These are phyloP conservation scores for Morpho achilles DNA, from an alignment of 2,888 invertebrate genomes.

Conservation along the genomic window DNA sequence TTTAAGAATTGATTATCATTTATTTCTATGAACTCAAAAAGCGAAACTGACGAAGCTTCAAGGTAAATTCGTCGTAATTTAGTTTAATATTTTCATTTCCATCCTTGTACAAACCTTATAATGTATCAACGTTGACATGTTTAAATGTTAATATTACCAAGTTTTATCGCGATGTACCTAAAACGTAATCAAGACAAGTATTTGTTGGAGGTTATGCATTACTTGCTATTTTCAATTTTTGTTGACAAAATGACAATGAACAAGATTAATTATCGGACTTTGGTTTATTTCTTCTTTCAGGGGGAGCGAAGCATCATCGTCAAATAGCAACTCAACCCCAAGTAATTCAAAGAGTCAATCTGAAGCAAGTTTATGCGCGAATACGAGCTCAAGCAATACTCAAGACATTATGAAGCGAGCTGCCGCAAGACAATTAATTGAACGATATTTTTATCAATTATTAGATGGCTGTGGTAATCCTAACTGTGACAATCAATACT, in stretches of 20 bases:
- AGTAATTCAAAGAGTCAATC: slow-evolving; percentile 48
- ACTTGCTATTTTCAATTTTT: slow-evolving; percentile 70
- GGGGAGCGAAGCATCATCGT: slow-evolving; percentile 78
- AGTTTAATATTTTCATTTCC: slow-evolving; percentile 12
- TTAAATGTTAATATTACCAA: no score
- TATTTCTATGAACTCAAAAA: slow-evolving; percentile 78
- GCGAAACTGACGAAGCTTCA: slow-evolving; percentile 79
- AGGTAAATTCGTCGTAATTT: slow-evolving; percentile 53
- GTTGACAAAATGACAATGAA: slow-evolving; percentile 35
- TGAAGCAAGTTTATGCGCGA: slow-evolving; percentile 56
- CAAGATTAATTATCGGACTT: neutral
- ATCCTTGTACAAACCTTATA: no score
- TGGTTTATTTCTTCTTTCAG: slow-evolving; percentile 37
- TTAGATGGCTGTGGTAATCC: slow-evolving; percentile 95
- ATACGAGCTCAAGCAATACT: slow-evolving; percentile 47
- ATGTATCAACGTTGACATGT: no score
- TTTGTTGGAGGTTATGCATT: slow-evolving; percentile 60
- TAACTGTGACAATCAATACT: slow-evolving; percentile 91
- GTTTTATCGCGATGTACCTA: slow-evolving; percentile 11
- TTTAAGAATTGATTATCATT: slow-evolving; percentile 51
- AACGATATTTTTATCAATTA: slow-evolving; percentile 95
- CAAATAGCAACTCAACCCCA: slow-evolving; percentile 60
- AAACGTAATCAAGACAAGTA: neutral
- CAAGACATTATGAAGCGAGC: slow-evolving; percentile 86
- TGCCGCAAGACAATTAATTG: slow-evolving; percentile 91